Evolutionary conservation across 2,888 invertebrate genomes (phyloP).

Genomic region (Camptogramma bilineatum): DNA sequence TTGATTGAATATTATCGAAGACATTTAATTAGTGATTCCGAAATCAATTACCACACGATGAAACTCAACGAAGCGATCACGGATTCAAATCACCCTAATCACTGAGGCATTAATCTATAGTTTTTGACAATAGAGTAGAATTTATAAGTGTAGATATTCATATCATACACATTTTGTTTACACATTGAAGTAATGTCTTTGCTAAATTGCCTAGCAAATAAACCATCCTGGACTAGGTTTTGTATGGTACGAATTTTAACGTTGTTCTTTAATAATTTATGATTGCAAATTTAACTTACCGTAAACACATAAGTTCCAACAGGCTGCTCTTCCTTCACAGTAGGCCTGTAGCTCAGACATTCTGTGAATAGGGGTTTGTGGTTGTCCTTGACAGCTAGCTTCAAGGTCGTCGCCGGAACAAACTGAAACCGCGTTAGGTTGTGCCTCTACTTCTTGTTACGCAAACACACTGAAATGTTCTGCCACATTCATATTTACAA

Average conservation of each 20-base stretch:
- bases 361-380: slow-evolving; percentile 95
- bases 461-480: slow-evolving; percentile 36
- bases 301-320: slow-evolving; percentile 90
- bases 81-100: slow-evolving; percentile 16
- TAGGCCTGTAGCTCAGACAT: slow-evolving; percentile 92
- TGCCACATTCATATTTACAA: slow-evolving; percentile 22
- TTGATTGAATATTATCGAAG: slow-evolving; percentile 5
- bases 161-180: too few species aligned
- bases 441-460: slow-evolving; percentile 62
- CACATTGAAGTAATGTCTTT: too few species aligned
- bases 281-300: slow-evolving; percentile 73
- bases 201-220: too few species aligned
- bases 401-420: slow-evolving; percentile 64
- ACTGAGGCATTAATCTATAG: slow-evolving; percentile 6
- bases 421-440: slow-evolving; percentile 72
- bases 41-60: slow-evolving; percentile 8
- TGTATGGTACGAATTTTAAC: too few species aligned
- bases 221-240: too few species aligned
- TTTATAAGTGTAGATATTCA: background rate
- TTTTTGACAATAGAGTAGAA: background rate
- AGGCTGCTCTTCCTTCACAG: slow-evolving; percentile 91
- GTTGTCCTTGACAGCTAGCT: slow-evolving; percentile 87
- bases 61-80: slow-evolving; percentile 14
- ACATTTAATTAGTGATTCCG: slow-evolving; percentile 10
- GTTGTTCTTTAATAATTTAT: too few species aligned